Evolutionary conservation across 2,797 vertebrate species (phyloP), one percentile per base, ranked within the genome.

Genomic region (Acanthis flammea): DNA sequence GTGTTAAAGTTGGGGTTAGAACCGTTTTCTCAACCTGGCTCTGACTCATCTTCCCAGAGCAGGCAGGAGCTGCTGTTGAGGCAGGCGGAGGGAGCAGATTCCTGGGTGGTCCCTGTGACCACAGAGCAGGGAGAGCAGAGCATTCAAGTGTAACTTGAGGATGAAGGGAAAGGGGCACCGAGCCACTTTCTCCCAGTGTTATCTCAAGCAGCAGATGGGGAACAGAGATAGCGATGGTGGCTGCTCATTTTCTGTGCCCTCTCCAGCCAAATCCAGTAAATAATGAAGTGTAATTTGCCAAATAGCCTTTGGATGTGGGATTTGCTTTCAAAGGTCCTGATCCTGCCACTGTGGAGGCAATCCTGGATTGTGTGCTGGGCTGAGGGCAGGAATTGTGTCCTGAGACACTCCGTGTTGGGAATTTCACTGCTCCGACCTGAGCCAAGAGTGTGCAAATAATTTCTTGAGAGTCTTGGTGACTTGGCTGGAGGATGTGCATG

Each of bases 41-140:
- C 48, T 92, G 95, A 95, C 47, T 97, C 95, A 94, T 71, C 73
- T 62, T 87, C 65, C 77, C 88, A 42, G 78, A 41, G 88, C 83
- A 55, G 14, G 48, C 31, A 62, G 23, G 68, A 89, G 60, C 71
- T 86, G 95, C 95, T 18, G 61, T 60, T 83, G 35, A 88, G 88
- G 60, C 85, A 53, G 93, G 24, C 70, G 8, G 92, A 90, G 91
- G 95, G 94, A 95, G 73, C 7, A 5, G 91, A 91, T 92, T 88
- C 93, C 92, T 97, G 95, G 96, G 96, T 97, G 97, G 97, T 97
- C 97, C 67, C 73, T 81, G 90, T 55, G 88, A 83, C 91, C 94
- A 73, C 92, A 70, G 77, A 92, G 93, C 83, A 35, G 60, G 23
- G 90, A 82, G 77, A 96, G 79, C 90, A 50, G 86, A 95, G 92